Percentiles rank a stretch among this genome's conserved stretches.
Evolutionary conservation across 2,113 vertebrate species (phyloP).

Genomic region (Gymnobelideus leadbeateri): DNA sequence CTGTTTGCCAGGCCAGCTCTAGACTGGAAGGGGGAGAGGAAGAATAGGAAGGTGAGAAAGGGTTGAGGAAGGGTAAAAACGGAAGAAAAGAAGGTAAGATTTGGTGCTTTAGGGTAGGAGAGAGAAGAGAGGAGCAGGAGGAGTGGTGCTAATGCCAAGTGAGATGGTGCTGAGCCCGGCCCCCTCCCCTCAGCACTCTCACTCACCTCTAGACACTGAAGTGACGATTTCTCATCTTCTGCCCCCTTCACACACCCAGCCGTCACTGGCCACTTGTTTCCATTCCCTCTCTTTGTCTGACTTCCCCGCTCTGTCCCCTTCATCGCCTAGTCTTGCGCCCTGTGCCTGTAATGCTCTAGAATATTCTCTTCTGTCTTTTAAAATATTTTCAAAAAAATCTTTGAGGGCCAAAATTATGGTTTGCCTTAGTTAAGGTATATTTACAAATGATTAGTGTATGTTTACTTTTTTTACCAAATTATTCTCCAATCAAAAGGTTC

Average conservation of each 20-base stretch:
- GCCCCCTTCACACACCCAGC: conserved; percentile 12
- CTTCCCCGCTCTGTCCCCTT: conserved; percentile 30
- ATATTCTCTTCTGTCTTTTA: conserved; percentile 41
- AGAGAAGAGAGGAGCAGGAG: conserved; percentile 41
- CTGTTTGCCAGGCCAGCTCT: conserved; percentile 33
- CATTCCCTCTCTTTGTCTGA: neutral
- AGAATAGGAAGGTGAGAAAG: conserved; percentile 57
- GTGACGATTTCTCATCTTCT: neutral
- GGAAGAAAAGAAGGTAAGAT: conserved; percentile 5
- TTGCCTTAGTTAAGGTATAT: conserved; percentile 33
- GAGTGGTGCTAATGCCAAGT: neutral
- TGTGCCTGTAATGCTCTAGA: conserved; percentile 24
- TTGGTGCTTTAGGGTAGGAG: conserved; percentile 38
- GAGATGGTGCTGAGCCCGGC: neutral
- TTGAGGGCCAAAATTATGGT: conserved; percentile 29
- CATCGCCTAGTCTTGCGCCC: conserved; percentile 10
- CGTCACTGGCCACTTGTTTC: conserved; percentile 25
- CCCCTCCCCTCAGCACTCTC: neutral
- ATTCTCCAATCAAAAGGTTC: conserved; percentile 26
- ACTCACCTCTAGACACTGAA: conserved; percentile 19
- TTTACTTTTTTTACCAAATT: conserved; percentile 44
- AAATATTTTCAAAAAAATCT: conserved; percentile 46
- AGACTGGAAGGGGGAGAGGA: neutral
- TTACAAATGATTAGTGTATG: conserved; percentile 47
- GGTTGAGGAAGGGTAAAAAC: conserved; percentile 31